Evolutionary conservation across 2,797 vertebrate species (phyloP), one percentile per base, ranked within the genome.

Genomic region (Hipposideros larvatus): DNA sequence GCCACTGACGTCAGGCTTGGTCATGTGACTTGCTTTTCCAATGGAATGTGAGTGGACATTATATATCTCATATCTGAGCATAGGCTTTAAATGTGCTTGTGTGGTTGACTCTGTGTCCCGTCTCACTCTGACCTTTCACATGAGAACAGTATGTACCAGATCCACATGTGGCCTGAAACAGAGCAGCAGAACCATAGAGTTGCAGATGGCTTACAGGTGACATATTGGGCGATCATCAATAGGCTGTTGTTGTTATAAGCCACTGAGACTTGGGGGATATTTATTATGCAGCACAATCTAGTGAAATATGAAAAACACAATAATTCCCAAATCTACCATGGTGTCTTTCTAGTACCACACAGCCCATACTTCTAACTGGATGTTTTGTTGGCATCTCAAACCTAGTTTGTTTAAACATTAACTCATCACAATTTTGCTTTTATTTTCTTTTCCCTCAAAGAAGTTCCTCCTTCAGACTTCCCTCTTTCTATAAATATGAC

Each of bases 401-500:
- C 7, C 53, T 55, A 82, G 19, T 89, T 63, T 83, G 92, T 79
- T 97, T 98, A 97, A 98, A 97, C 96, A 95, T 95, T 97, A 97
- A 96, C 92, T 95, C 43, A 90, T 91, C 22, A n/a, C 74, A n/a
- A 18, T 84, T 95, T 94, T 96, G 57, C 73, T 74, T 89, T 88
- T 95, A 77, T 80, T 84, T 83, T 87, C 53, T 92, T 94, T 91
- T 63, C 46, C 31, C 16, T 84, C 71, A 61, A 84, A 96, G 55
- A 95, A 87, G 83, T 96, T 97, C 89, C 91, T 97, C 75, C 87
- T 96, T 97, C 65, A 71, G 19, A 95, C 95, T 97, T 98, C 96
- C 93, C 79, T 96, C 93, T 96, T 97, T 96, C 96, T 97, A 91
- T 97, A 96, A 97, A 97, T 95, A 93, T 95, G 89, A 96, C 91